A percentile compares a stretch with the other conserved stretches of the same genome.
Conservation (phyloP, 1,140 invertebrate species). For the Lethrus apterus region DNA sequence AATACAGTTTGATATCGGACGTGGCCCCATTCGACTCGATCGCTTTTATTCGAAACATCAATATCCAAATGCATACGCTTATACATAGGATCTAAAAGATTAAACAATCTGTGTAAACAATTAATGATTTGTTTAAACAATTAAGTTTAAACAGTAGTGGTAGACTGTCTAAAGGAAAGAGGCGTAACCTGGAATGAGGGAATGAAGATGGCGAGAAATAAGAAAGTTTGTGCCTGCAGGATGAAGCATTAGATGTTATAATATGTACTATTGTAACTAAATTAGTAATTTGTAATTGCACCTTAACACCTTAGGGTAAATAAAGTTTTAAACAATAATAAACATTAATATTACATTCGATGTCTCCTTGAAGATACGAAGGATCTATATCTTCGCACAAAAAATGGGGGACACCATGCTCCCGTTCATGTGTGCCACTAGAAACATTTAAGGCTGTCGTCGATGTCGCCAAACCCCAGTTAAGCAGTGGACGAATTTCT, state of each 20-base stretch:
- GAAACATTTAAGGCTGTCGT: slow-evolving; percentile 40
- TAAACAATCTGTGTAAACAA: not conserved
- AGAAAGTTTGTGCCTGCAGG: no score
- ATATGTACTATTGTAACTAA: no score
- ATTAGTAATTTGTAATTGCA: no score
- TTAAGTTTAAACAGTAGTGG: no score
- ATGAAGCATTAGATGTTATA: no score
- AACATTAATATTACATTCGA: slow-evolving; percentile 20
- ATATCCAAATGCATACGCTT: slow-evolving; percentile 81
- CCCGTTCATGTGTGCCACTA: slow-evolving; percentile 39
- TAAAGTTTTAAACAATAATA: no score
- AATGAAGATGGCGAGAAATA: no score
- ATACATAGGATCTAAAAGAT: slow-evolving; percentile 54
- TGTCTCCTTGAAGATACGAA: slow-evolving; percentile 23
- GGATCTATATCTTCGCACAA: slow-evolving; percentile 53
- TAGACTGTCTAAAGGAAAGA: no score
- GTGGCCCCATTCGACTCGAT: slow-evolving; percentile 92
- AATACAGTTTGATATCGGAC: slow-evolving; percentile 85
- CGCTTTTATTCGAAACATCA: slow-evolving; percentile 80
- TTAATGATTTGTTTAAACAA: no score
- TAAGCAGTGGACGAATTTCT: slow-evolving; percentile 59
- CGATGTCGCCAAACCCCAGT: slow-evolving; percentile 46
- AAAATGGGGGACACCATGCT: slow-evolving; percentile 55
- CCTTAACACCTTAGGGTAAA: no score
- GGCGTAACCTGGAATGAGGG: no score